Evolutionary conservation across 2,113 vertebrate genomes (phyloP).

Genomic region (Helogale parvula): DNA sequence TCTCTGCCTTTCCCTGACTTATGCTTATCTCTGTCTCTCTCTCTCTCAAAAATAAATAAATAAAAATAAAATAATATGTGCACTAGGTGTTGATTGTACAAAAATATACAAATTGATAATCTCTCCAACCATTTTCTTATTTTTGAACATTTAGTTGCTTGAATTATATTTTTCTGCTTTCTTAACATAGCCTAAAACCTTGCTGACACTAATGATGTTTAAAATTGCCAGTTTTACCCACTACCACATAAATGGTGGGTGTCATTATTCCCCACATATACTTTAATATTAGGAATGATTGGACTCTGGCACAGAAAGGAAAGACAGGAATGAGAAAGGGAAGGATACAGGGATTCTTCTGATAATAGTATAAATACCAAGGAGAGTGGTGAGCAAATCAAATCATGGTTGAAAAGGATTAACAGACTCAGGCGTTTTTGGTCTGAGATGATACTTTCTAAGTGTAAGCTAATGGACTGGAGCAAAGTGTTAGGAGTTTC

Average conservation of each 20-base stretch:
- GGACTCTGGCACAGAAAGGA: neutral
- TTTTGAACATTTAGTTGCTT: neutral
- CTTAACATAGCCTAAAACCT: neutral
- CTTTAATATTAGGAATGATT: neutral
- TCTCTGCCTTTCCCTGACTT: too few species aligned
- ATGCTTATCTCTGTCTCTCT: too few species aligned
- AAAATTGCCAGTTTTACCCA: neutral
- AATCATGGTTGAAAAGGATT: neutral
- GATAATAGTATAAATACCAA: neutral
- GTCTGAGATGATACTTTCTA: neutral
- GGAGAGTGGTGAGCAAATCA: neutral
- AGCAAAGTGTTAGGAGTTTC: neutral
- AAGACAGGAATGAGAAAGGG: neutral
- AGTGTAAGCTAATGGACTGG: neutral
- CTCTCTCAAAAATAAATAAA: too few species aligned
- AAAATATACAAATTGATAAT: neutral
- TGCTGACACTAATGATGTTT: neutral
- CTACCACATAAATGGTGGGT: neutral
- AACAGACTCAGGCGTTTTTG: neutral
- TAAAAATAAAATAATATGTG: neutral
- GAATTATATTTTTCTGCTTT: conserved; percentile 18
- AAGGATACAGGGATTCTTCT: neutral
- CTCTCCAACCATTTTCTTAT: neutral
- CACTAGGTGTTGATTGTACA: neutral
- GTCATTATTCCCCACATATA: neutral